These are phyloP conservation scores for Montipora capricornis DNA, from an alignment of 64 coral and sea anemone species.

Conservation along the genomic window DNA sequence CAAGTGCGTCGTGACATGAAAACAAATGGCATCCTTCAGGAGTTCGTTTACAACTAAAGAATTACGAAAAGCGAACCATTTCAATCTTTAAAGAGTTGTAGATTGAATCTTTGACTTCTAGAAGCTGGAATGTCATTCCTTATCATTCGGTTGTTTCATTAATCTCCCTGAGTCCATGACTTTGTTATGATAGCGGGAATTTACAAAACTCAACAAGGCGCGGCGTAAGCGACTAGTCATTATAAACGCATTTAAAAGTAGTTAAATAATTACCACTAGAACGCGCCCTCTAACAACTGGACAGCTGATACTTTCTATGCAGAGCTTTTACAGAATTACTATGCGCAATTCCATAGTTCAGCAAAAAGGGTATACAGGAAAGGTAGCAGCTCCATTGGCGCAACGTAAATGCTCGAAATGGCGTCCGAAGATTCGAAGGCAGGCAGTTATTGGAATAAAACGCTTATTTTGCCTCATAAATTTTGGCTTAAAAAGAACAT, in stretches of 20 bases:
- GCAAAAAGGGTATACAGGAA: neutral
- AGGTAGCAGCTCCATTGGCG: neutral
- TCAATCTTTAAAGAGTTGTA: conserved; percentile 10
- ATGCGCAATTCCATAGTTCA: conserved; percentile 4
- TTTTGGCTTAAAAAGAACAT: conserved; percentile 14
- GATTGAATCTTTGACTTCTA: conserved; percentile 13
- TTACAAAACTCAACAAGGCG: neutral
- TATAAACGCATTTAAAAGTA: neutral
- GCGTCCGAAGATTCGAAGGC: neutral
- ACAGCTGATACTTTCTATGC: conserved; percentile 9
- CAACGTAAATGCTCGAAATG: conserved; percentile 1
- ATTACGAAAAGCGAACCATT: conserved; percentile 7
- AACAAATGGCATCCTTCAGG: conserved; percentile 12
- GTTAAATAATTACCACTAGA: conserved; percentile 7
- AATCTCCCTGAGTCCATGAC: neutral
- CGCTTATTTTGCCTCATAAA: neutral
- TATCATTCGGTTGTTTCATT: conserved; percentile 6
- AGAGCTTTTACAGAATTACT: conserved; percentile 8
- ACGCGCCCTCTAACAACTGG: neutral
- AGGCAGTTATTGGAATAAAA: neutral
- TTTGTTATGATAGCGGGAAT: neutral
- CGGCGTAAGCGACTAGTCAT: neutral
- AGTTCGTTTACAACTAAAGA: conserved; percentile 1
- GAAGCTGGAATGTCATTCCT: neutral
- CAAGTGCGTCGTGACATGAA: neutral